Evolutionary conservation across 2,888 invertebrate genomes (phyloP).

Genomic region (Rotaria sp.): DNA sequence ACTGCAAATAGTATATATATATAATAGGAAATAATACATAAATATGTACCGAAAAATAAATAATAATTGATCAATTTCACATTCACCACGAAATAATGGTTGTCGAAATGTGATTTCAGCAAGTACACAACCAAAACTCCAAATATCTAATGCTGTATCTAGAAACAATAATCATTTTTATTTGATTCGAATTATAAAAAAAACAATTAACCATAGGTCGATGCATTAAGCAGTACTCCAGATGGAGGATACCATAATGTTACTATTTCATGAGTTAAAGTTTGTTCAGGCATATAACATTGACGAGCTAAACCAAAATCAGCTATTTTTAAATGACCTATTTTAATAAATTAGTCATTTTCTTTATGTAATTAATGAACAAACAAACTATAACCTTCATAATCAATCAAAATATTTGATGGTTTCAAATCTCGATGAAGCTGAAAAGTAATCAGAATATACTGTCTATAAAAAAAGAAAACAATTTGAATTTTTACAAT

Average conservation of each 20-base stretch:
- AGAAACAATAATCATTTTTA: not conserved
- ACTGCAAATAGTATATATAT: not conserved
- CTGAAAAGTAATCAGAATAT: not conserved
- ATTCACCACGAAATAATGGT: conserved; percentile 54
- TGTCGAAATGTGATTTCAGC: conserved; percentile 54
- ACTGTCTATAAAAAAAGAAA: not conserved
- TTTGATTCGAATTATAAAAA: not conserved
- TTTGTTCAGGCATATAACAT: conserved; percentile 94
- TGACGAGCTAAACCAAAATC: conserved; percentile 92
- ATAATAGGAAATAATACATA: not conserved
- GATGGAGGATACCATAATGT: conserved; percentile 98
- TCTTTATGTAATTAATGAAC: not conserved
- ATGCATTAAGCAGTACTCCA: conserved; percentile 71
- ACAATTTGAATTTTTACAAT: not conserved
- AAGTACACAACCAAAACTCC: conserved; percentile 55
- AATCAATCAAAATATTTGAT: conserved; percentile 25
- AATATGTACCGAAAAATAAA: conserved; percentile 44
- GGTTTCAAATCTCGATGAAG: conserved; percentile 29
- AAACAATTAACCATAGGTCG: not conserved
- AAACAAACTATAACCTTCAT: not conserved
- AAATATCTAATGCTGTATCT: conserved; percentile 54
- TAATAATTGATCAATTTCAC: conserved; percentile 55
- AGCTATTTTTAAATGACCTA: conserved; percentile 91
- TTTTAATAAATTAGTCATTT: conserved; percentile 59
- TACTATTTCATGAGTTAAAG: conserved; percentile 92